Evolutionary conservation across 2,797 vertebrate genomes (phyloP).

Genomic region (Merluccius polli): DNA sequence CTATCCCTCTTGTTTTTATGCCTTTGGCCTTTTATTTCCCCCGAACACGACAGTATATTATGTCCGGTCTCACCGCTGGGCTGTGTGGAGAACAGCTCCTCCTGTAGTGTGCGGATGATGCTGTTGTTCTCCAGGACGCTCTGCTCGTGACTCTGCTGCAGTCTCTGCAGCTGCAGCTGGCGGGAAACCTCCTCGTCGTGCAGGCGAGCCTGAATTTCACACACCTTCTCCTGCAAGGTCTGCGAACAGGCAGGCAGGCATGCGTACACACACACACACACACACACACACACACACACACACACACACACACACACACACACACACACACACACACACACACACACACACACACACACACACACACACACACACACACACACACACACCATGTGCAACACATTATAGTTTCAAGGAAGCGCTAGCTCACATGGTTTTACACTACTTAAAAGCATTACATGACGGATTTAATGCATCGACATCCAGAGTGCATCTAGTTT

Average conservation of each 20-base stretch:
- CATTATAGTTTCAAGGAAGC: neutral
- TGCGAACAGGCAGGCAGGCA: slow-evolving; percentile 29
- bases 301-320: too few relatives aligned
- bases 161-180: slow-evolving; percentile 55
- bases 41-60: neutral
- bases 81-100: slow-evolving; percentile 18
- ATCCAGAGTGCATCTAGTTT: neutral
- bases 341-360: neutral
- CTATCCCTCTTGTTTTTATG: neutral
- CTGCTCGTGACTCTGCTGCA: slow-evolving; percentile 34
- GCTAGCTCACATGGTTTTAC: neutral
- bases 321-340: neutral
- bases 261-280: slow-evolving; percentile 5
- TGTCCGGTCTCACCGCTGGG: slow-evolving; percentile 44
- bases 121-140: slow-evolving; percentile 27
- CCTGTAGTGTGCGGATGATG: slow-evolving; percentile 10
- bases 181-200: slow-evolving; percentile 63
- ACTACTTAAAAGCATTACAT: neutral
- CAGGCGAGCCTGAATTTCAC: slow-evolving; percentile 68
- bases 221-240: slow-evolving; percentile 57
- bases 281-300: neutral
- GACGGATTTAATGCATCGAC: neutral
- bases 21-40: neutral
- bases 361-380: neutral
- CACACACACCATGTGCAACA: neutral